Base-by-base conservation (phyloP, 2,113 vertebrate species). In the Ictidomys tridecemlineatus region DNA sequence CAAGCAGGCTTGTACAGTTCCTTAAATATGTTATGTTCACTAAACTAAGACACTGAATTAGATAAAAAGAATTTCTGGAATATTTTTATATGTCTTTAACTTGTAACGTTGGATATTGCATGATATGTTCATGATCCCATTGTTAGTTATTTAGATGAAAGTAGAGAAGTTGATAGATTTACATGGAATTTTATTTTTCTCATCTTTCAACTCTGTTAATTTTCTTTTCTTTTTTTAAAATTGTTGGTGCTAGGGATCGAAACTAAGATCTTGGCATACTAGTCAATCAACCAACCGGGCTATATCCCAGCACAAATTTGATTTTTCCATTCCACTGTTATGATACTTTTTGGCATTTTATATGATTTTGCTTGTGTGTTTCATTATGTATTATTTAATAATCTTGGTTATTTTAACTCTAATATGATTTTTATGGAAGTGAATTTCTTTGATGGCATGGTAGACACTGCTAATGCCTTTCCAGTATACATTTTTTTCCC, bases 91-190 rank as follows among this genome's bases (percentile, higher is more conserved):
- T 32, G 22, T 65, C 22, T 77, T 95, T 88, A 89, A 63, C 91
- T 93, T 70, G 28, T 93, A 72, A 77, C 91, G 12, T 93, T 89
- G 39, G 17, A 0, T 91, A 48, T 78, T 85, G 5, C 34, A 39
- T 89, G 89, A 77, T 18, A 82, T 73, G 79, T 67, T 74, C 32
- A 22, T 92, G 20, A 65, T 93, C 82, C 32, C 4, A 22, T 69
- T 94, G 77, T 37, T 85, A 61, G 39, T 85, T 87, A 58, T 51
- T 74, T n/a, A 77, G 93, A 87, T 76, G 24, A 93, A 84, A 70
- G 39, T 93, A 91, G 77, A 56, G 63, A 92, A 76, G 24, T 85
- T 82, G 26, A 70, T 58, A 78, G 13, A 9, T 79, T 61, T 93
- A 93, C 80, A 32, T 83, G 69, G 7, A 79, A 91, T 74, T 95